These are phyloP conservation scores for Andrena marginata DNA, from an alignment of 2,888 invertebrate species.

Conservation along the genomic window DNA sequence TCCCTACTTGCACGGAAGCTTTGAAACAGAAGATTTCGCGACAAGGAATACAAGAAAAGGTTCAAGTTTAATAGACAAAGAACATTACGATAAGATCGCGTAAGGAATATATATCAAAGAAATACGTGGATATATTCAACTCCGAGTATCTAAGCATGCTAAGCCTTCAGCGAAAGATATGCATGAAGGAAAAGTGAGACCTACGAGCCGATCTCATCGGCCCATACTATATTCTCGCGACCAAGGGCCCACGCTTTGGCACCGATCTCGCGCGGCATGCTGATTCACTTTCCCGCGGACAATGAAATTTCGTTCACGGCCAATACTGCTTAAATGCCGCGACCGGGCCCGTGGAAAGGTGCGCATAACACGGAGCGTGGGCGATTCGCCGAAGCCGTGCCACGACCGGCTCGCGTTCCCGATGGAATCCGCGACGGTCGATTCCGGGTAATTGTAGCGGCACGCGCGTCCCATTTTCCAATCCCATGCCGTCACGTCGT, in stretches of 20 bases:
- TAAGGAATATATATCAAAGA: too few relatives aligned
- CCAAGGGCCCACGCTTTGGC: slow-evolving; percentile 37
- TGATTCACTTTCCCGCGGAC: slow-evolving; percentile 41
- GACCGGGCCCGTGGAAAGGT: background rate
- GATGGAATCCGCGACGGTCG: slow-evolving; percentile 51
- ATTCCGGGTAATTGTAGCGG: slow-evolving; percentile 62
- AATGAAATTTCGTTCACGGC: slow-evolving; percentile 46
- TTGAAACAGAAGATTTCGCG: too few relatives aligned
- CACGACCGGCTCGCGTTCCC: slow-evolving; percentile 36
- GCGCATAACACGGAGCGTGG: slow-evolving; percentile 4
- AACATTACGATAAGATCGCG: too few relatives aligned
- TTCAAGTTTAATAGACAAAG: too few relatives aligned
- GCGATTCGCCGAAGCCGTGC: slow-evolving; percentile 11
- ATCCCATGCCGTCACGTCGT: slow-evolving; percentile 57
- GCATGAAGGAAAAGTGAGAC: too few relatives aligned
- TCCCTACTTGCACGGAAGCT: too few relatives aligned
- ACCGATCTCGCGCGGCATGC: slow-evolving; percentile 26
- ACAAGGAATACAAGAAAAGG: too few relatives aligned
- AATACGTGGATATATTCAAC: too few relatives aligned
- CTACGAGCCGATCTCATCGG: too few relatives aligned
- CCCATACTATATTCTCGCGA: background rate
- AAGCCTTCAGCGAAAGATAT: too few relatives aligned
- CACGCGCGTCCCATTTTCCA: slow-evolving; percentile 69
- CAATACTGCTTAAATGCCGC: background rate
- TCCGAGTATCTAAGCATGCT: too few relatives aligned